phyloP scores from a whole-genome alignment of 2,797 vertebrate species.

The Sebastiscus tertius region DNA sequence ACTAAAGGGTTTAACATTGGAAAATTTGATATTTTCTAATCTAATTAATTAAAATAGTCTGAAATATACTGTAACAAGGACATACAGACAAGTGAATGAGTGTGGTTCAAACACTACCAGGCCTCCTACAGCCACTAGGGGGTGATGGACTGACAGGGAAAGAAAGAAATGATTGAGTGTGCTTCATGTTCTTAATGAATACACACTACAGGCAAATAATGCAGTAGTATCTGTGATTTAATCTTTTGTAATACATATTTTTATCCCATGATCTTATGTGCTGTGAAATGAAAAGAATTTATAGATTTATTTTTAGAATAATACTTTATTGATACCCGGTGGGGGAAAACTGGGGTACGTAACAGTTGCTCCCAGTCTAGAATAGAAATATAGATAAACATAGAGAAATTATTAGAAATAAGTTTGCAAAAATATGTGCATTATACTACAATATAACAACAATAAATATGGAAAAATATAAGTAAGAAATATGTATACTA shows the following conservation, averaged over 20 bases:
- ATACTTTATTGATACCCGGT: neutral
- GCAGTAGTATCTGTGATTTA: neutral
- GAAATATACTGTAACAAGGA: neutral
- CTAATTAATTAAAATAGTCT: neutral
- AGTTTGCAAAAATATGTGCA: too few relatives aligned
- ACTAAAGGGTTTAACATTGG: neutral
- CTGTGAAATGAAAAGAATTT: slow-evolving; percentile 18
- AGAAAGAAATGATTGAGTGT: neutral
- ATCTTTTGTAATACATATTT: slow-evolving; percentile 35
- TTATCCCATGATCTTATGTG: neutral
- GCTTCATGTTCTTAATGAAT: neutral
- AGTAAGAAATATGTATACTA: neutral
- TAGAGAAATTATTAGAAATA: neutral
- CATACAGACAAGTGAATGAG: neutral
- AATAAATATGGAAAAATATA: too few relatives aligned
- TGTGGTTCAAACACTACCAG: neutral
- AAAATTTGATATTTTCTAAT: neutral
- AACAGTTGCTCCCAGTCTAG: neutral
- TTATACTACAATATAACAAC: too few relatives aligned
- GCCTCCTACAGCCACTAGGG: neutral
- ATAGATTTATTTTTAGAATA: too few relatives aligned
- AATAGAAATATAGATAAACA: neutral
- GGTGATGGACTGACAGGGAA: neutral
- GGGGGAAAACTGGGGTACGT: neutral
- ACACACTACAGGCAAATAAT: neutral